A percentile compares a stretch with the other conserved stretches of the same genome.
Evolutionary conservation across 2,113 vertebrate genomes (phyloP).

Genomic region (Odontophorus gujanensis): DNA sequence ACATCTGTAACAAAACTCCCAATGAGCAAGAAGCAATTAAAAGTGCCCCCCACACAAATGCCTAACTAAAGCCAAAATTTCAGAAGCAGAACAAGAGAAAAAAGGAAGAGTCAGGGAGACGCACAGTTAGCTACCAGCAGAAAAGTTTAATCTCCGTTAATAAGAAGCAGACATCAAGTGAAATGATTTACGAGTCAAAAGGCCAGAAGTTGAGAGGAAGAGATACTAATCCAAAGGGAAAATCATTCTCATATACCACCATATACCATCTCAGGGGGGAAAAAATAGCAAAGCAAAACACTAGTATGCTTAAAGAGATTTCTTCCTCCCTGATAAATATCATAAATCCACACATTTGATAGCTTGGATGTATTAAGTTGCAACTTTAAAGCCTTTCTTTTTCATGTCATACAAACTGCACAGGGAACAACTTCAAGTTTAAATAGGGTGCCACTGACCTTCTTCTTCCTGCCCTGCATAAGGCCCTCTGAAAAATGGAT

Average conservation of each 20-base stretch:
- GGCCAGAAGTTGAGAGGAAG: neutral
- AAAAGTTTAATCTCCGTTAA: neutral
- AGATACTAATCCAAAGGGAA: neutral
- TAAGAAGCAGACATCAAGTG: neutral
- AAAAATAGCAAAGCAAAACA: neutral
- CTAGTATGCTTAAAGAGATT: neutral
- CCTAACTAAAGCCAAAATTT: neutral
- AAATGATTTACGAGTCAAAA: neutral
- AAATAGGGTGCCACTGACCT: neutral
- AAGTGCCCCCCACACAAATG: neutral
- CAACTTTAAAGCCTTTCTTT: neutral
- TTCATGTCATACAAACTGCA: neutral
- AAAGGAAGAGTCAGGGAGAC: neutral
- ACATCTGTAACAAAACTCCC: conserved; percentile 9
- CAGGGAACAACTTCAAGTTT: neutral
- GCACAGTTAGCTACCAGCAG: neutral
- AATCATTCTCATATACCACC: neutral
- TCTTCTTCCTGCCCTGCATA: conserved; percentile 7
- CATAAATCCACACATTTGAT: neutral
- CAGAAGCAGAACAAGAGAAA: neutral
- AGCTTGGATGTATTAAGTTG: neutral
- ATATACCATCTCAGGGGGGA: neutral
- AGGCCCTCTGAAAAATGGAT: conserved; percentile 10
- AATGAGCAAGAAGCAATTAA: neutral
- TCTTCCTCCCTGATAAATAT: neutral